Percentiles rank a stretch among this genome's conserved stretches.
Conservation (phyloP, 2,113 vertebrate genomes). For the Desmodus rotundus region DNA sequence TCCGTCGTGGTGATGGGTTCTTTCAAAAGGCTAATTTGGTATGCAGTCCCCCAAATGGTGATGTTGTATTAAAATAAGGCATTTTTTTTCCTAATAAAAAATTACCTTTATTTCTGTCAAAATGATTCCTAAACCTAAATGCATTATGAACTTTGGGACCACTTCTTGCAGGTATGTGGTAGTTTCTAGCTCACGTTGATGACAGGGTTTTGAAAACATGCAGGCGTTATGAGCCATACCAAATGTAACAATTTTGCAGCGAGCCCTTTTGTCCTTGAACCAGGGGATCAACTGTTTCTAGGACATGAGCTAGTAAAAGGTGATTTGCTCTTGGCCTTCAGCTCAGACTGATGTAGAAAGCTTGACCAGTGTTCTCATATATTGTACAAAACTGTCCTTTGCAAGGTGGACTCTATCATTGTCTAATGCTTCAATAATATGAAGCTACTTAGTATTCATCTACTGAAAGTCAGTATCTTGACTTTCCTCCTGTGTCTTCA, state of each 20-base stretch:
- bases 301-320: background rate
- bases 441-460: background rate
- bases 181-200: background rate
- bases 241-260: background rate
- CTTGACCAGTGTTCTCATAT: background rate
- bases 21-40: no score
- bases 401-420: background rate
- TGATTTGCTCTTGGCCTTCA: conserved; percentile 31
- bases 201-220: background rate
- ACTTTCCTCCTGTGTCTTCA: background rate
- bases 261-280: background rate
- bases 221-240: background rate
- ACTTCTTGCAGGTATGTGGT: background rate
- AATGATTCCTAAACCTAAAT: conserved; percentile 16
- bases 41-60: no score
- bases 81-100: background rate
- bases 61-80: no score
- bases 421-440: background rate
- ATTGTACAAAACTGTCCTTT: conserved; percentile 18
- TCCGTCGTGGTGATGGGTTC: no score
- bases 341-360: background rate
- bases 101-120: conserved; percentile 10
- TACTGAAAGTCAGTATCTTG: background rate
- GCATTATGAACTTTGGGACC: background rate
- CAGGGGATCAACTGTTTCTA: background rate